Base-by-base conservation (phyloP, 1,140 invertebrate species). In the Eupeodes corollae region DNA sequence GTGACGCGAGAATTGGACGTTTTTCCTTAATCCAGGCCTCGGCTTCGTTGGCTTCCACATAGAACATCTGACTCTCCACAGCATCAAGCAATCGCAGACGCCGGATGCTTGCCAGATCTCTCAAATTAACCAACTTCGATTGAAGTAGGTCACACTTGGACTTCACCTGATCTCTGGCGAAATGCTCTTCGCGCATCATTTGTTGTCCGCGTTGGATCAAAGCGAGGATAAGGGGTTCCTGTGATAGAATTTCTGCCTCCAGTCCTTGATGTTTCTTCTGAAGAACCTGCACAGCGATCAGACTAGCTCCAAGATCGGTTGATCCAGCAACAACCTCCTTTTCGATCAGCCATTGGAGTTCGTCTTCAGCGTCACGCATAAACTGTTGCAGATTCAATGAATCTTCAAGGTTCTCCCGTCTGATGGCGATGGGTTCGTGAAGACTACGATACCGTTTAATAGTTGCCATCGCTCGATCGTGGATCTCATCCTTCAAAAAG, bases 261-360 rank as follows among this genome's bases (percentile, higher is more conserved):
- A 92, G 59, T 2, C 80, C 79, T 53, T 88, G 80, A 70, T 98
- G 94, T 69, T 98, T 98, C 75, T 98, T 98, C 57, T 97, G 92
- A 40, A 98, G 70, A 57, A 88, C 88, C 63, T 98, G 93, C 0
- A 97, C 92, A n/a, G 90, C 85, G 16, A 86, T 83, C 35, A 98
- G 69, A 14, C 68, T 62, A 59, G 76, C 77, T 51, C 88, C 80
- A 51, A 89, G 68, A 73, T 94, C 78, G 54, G 79, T 75, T 2
- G 87, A 91, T 0, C 79, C 74, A 3, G 88, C 90, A 14, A 91
- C 71, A 6, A 84, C 80, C 58, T 92, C 87, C 56, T 91, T 91
- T 61, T 97, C 92, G 1, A 74, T 65, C 12, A 89, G 62, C 89
- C 89, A 93, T 51, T 83, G 77, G 5, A 90, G 53, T 61, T 93